phyloP scores from a whole-genome alignment of 2,797 vertebrate species.

The Percopsis omiscomaycus region DNA sequence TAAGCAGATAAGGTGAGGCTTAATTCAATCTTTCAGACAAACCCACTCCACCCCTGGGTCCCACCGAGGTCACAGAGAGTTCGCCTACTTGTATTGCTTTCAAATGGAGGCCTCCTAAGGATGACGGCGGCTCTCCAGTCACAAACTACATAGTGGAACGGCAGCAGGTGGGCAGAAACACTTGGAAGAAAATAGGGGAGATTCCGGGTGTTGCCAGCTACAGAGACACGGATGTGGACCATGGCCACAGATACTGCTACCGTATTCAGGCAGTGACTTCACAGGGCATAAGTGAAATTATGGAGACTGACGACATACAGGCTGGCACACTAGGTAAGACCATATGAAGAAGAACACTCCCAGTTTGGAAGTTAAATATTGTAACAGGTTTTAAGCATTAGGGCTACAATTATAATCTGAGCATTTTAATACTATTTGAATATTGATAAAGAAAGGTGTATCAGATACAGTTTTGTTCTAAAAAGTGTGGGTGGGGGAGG shows the following conservation, averaged over 20 bases:
- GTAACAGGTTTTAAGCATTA: too few species aligned
- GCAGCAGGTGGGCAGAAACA: conserved; percentile 79
- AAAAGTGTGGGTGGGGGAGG: too few species aligned
- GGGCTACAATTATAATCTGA: too few species aligned
- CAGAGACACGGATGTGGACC: conserved; percentile 78
- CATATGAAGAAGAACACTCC: not conserved
- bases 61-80: conserved; percentile 78
- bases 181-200: conserved; percentile 84
- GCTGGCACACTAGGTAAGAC: conserved; percentile 81
- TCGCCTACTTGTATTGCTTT: conserved; percentile 75
- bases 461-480: too few species aligned
- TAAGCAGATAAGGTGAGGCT: too few species aligned
- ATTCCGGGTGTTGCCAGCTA: conserved; percentile 62
- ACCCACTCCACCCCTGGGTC: conserved; percentile 82
- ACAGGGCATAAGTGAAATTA: conserved; percentile 78
- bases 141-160: conserved; percentile 82
- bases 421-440: too few species aligned
- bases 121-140: conserved; percentile 83
- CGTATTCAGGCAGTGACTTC: conserved; percentile 80
- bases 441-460: too few species aligned
- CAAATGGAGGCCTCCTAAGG: conserved; percentile 83
- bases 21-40: conserved; percentile 77
- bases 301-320: conserved; percentile 85
- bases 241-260: conserved; percentile 83
- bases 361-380: too few species aligned